Percentiles rank a stretch among this genome's conserved stretches.
Evolutionary conservation across 2,888 invertebrate species (phyloP).

Genomic region (Lucinisca nassula): DNA sequence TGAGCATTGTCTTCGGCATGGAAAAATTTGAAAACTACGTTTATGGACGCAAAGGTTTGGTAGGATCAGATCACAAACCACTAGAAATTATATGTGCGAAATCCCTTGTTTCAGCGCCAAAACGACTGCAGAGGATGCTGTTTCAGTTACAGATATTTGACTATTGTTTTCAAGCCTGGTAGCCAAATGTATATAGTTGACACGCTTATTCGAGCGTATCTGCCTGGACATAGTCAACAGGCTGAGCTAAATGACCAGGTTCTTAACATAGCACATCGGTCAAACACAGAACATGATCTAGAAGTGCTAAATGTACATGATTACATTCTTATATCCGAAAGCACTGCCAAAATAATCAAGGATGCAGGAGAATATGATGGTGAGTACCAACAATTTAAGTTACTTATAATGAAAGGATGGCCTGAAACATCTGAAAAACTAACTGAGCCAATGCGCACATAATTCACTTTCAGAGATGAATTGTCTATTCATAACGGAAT

Average conservation of each 20-base stretch:
- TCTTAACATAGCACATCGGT: too few species aligned
- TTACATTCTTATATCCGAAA: too few species aligned
- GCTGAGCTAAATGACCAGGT: too few species aligned
- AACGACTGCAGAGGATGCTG: constrained; percentile 71
- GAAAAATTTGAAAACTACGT: constrained; percentile 59
- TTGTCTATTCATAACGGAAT: constrained; percentile 57
- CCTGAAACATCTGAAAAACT: constrained; percentile 29
- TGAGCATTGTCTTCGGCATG: constrained; percentile 59
- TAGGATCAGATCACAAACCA: constrained; percentile 64
- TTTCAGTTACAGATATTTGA: constrained; percentile 67
- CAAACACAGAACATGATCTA: too few species aligned
- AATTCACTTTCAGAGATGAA: constrained; percentile 62
- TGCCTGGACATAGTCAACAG: neutral
- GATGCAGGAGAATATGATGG: too few species aligned
- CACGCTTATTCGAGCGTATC: neutral
- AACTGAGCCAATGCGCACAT: constrained; percentile 37
- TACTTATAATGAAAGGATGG: constrained; percentile 56
- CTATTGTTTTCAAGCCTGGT: neutral
- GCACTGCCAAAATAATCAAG: constrained; percentile 27
- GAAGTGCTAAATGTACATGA: too few species aligned
- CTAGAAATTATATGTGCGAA: constrained; percentile 61
- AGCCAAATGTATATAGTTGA: neutral
- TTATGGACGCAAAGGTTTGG: constrained; percentile 47
- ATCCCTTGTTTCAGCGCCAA: constrained; percentile 54
- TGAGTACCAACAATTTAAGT: constrained; percentile 24